phyloP scores from a whole-genome alignment of 2,888 invertebrate genomes.

The Penaeus monodon region DNA sequence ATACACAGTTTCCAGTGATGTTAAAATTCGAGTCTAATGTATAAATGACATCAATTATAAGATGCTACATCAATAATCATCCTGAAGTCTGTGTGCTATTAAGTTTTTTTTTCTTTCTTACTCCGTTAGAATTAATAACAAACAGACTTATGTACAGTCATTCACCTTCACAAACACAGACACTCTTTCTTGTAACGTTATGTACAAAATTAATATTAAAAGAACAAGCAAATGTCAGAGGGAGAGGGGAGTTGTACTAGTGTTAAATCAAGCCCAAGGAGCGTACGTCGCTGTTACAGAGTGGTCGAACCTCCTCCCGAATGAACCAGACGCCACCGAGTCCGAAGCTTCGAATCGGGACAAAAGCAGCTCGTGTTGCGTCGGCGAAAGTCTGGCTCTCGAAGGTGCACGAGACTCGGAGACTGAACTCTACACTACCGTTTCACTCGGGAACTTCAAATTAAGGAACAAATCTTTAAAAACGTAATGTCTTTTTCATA shows the following conservation, averaged over 20 bases:
- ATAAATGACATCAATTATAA: conserved; percentile 52
- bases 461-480: too few species aligned
- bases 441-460: too few species aligned
- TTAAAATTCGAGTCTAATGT: conserved; percentile 40
- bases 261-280: conserved; percentile 3
- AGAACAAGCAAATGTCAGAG: not conserved
- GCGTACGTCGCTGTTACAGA: not conserved
- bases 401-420: too few species aligned
- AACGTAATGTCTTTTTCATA: not conserved
- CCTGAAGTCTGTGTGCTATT: conserved; percentile 23
- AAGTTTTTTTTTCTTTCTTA: not conserved
- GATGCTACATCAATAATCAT: conserved; percentile 42
- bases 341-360: too few species aligned
- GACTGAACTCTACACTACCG: too few species aligned
- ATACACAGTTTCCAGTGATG: conserved; percentile 50
- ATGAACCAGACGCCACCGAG: too few species aligned
- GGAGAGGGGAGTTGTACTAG: conserved; percentile 11
- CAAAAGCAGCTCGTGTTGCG: too few species aligned
- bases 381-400: too few species aligned
- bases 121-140: conserved; percentile 14
- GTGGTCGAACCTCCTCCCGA: too few species aligned
- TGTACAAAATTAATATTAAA: conserved; percentile 30
- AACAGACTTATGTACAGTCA: conserved; percentile 27
- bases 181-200: not conserved
- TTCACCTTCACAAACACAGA: conserved; percentile 14